phyloP scores from a whole-genome alignment of 2,797 vertebrate species.

The Austrolebias charrua region DNA sequence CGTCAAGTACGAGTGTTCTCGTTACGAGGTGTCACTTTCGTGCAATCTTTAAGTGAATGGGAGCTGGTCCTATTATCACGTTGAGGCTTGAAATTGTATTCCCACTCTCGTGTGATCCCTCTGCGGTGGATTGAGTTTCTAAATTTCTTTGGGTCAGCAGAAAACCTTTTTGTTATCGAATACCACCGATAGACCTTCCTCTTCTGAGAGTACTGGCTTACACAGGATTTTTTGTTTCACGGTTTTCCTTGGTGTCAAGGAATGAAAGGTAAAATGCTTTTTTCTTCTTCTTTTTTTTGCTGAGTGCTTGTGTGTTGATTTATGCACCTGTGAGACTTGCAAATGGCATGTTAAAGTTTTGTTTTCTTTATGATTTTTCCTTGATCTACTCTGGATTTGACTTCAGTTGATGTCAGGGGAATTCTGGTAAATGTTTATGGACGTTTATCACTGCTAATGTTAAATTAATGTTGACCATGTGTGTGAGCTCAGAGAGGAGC shows the following conservation, averaged over 20 bases:
- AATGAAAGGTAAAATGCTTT: not conserved
- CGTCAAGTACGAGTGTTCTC: not conserved
- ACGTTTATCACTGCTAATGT: too few relatives aligned
- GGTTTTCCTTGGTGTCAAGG: not conserved
- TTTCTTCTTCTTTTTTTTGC: too few relatives aligned
- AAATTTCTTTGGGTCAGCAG: slow-evolving; percentile 14
- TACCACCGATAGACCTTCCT: slow-evolving; percentile 4
- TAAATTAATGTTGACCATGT: too few relatives aligned
- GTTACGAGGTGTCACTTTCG: slow-evolving; percentile 6
- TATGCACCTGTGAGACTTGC: not conserved
- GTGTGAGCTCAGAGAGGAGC: too few relatives aligned
- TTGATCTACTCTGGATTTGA: not conserved
- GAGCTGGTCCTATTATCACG: not conserved
- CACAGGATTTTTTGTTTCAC: not conserved
- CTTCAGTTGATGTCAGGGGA: too few relatives aligned
- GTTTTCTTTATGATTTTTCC: not conserved
- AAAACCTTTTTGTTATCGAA: slow-evolving; percentile 6
- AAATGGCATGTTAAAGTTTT: not conserved
- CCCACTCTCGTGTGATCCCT: not conserved
- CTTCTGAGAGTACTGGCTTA: not conserved
- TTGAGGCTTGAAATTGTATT: slow-evolving; percentile 6
- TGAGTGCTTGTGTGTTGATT: not conserved
- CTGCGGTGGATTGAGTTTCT: slow-evolving; percentile 6
- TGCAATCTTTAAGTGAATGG: slow-evolving; percentile 5
- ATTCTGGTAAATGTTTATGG: too few relatives aligned